A percentile compares a stretch with the other conserved stretches of the same genome.
phyloP scores from a whole-genome alignment of 2,888 invertebrate species.

The Crioceris asparagi region DNA sequence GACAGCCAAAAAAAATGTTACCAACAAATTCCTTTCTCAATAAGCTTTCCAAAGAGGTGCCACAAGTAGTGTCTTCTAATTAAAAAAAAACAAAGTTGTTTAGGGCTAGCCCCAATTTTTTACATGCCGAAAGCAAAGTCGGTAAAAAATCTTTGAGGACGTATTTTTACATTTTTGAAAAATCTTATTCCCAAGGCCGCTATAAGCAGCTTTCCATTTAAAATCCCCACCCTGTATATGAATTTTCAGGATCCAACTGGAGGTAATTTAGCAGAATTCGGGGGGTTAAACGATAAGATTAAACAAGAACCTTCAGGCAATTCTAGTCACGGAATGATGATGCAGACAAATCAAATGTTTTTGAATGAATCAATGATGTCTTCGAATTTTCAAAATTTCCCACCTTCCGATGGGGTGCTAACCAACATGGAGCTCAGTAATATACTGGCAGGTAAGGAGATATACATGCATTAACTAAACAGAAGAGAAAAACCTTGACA shows the following conservation, averaged over 20 bases:
- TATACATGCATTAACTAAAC: not conserved
- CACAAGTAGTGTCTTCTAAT: too few species aligned
- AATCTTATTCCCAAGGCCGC: too few species aligned
- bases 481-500: not conserved
- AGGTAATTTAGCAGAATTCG: slow-evolving; percentile 39
- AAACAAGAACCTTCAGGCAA: slow-evolving; percentile 36
- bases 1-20: too few species aligned
- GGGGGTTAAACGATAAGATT: slow-evolving; percentile 33
- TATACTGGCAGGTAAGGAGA: slow-evolving; percentile 27
- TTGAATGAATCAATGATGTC: slow-evolving; percentile 34
- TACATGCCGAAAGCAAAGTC: too few species aligned
- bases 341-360: slow-evolving; percentile 33
- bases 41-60: too few species aligned
- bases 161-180: too few species aligned
- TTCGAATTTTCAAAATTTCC: slow-evolving; percentile 36
- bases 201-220: not conserved
- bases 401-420: slow-evolving; percentile 30
- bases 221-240: not conserved
- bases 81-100: too few species aligned
- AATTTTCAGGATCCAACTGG: slow-evolving; percentile 30
- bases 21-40: too few species aligned
- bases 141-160: too few species aligned
- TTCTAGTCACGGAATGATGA: slow-evolving; percentile 23
- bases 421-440: slow-evolving; percentile 34
- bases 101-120: too few species aligned